Evolutionary conservation across 2,888 invertebrate species (phyloP).

Genomic region (Chloromyia formosa): DNA sequence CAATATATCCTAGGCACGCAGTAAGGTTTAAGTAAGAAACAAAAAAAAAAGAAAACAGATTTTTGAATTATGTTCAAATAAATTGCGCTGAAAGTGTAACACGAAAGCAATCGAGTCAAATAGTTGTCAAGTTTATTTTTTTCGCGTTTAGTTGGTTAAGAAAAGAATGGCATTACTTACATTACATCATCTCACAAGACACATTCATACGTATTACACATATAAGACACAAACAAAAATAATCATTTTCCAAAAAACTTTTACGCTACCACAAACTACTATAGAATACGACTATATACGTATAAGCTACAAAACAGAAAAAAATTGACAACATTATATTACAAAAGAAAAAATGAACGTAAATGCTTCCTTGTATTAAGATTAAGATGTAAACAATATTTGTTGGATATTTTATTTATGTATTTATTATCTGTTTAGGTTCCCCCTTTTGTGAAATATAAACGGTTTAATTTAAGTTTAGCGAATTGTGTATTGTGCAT

Average conservation of each 20-base stretch:
- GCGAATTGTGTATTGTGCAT: no score
- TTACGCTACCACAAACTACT: not conserved
- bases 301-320: not conserved
- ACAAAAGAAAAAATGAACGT: no score
- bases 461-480: no score
- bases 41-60: not conserved
- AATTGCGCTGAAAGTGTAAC: not conserved
- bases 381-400: constrained; percentile 1
- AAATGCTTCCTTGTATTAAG: not conserved
- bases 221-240: no score
- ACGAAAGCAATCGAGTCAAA: constrained; percentile 12
- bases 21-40: constrained; percentile 12
- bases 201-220: not conserved
- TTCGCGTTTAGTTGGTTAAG: not conserved
- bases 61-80: not conserved
- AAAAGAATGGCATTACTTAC: not conserved
- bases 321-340: no score
- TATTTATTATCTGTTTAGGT: constrained; percentile 3
- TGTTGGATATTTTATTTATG: constrained; percentile 5
- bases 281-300: constrained; percentile 6
- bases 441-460: not conserved
- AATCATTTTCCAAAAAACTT: not conserved
- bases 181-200: not conserved
- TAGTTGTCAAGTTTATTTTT: constrained; percentile 9
- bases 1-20: constrained; percentile 8